Evolutionary conservation across 2,113 vertebrate genomes (phyloP).

Genomic region (Scolopax mira): DNA sequence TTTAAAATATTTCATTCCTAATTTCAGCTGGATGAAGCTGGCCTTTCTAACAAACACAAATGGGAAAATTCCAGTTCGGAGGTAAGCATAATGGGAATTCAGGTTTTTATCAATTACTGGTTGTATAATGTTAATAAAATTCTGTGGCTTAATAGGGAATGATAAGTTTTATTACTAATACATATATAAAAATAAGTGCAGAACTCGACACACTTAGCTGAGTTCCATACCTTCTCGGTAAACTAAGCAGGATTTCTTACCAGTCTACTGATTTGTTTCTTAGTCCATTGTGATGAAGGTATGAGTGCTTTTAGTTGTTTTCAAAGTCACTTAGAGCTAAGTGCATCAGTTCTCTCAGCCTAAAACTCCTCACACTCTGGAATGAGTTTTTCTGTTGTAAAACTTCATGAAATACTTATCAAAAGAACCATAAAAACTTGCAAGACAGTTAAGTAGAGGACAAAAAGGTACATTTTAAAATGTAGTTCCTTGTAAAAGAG

Average conservation of each 20-base stretch:
- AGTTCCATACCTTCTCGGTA: not conserved
- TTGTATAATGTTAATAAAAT: not conserved
- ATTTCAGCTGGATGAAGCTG: constrained; percentile 95
- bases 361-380: not conserved
- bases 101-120: not conserved
- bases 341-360: not conserved
- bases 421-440: not conserved
- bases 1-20: constrained; percentile 16
- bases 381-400: not conserved
- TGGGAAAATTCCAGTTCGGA: constrained; percentile 95
- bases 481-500: not conserved
- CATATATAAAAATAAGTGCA: not conserved
- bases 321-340: not conserved
- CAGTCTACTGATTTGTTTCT: not conserved
- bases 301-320: not conserved
- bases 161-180: not conserved
- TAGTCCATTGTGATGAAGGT: not conserved
- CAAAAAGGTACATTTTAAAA: not conserved
- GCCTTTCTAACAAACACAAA: constrained; percentile 94
- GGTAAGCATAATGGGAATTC: constrained; percentile 74
- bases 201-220: not conserved
- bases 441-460: not conserved
- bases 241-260: not conserved
- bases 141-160: not conserved
- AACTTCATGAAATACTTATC: not conserved